Evolutionary conservation across 53 echinoderm and acorn worm genomes (phyloP).

Genomic region (Luidia sarsii): DNA sequence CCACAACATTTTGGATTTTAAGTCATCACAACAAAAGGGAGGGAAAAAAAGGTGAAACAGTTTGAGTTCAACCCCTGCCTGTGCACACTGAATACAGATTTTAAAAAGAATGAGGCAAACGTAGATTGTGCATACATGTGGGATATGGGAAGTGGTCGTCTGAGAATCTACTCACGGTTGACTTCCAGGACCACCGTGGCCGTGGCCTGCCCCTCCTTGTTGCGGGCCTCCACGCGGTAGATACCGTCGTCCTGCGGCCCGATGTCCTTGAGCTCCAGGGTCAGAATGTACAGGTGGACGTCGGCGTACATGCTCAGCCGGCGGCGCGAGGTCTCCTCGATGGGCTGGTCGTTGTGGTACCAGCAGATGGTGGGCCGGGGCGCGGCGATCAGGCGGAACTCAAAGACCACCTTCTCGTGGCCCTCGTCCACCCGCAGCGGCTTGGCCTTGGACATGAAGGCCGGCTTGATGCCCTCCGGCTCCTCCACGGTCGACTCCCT

Average conservation of each 20-base stretch:
- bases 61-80: too few relatives aligned
- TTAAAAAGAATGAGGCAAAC: too few relatives aligned
- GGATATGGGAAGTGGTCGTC: not conserved
- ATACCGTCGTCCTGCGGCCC: constrained; percentile 79
- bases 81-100: too few relatives aligned
- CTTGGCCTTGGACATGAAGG: constrained; percentile 92
- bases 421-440: constrained; percentile 73
- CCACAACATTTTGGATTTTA: too few relatives aligned
- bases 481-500: constrained; percentile 97
- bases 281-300: constrained; percentile 89
- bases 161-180: constrained; percentile 76
- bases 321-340: constrained; percentile 79
- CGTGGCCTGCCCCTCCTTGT: constrained; percentile 79
- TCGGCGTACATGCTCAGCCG: constrained; percentile 94
- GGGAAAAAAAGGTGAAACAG: too few relatives aligned
- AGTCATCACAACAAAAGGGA: too few relatives aligned
- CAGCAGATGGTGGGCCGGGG: constrained; percentile 89
- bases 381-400: constrained; percentile 95
- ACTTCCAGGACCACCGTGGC: constrained; percentile 88
- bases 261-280: constrained; percentile 79
- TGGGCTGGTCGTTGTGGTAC: constrained; percentile 83
- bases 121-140: not conserved
- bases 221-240: constrained; percentile 86
- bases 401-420: constrained; percentile 75
- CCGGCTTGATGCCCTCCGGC: constrained; percentile 94